Evolutionary conservation across 1,140 invertebrate species (phyloP), one percentile per base, ranked within the genome.

Genomic region (Macrotrachela quadricornifera): DNA sequence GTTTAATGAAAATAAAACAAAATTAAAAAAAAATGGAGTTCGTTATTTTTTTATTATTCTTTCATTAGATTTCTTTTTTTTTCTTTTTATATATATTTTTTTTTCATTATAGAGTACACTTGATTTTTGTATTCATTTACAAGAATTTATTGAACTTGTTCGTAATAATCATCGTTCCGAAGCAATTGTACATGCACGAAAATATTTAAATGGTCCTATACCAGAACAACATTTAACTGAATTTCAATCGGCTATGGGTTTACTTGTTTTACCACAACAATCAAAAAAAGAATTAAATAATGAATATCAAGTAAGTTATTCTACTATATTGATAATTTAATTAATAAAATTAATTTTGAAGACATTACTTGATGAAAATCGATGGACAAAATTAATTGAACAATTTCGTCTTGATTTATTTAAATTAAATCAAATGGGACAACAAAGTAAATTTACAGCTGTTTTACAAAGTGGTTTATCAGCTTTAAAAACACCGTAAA

Each of bases 1-100:
- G 91, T 94, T 90, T 65, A 81, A 86, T 62, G 91, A 96, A 62
- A 95, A 97, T 72, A 82, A 85, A 65, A 91, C 86, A 4, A 95
- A 94, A 65, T 74, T 95, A 46, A 74, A 87, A 44, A 94, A 92
- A 72, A 76, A 91, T 50, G 83, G 85, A 58, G 67, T 68, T 57
- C 57, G 41, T 46, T 10, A 30, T 30, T 4, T 30, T 30, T 30
- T 8, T 30, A 4, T 4, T 49, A 14, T 14, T 61, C 83, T 81
- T 17, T 47, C 61, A 44, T 60, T 56, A 49, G 3, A 52, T 30
- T 30, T 30, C 21, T 30, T 30, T 30, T 30, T 30, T 30, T 30
- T 47, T 63, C n/a, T n/a, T n/a, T n/a, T n/a, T n/a, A n/a, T n/a
- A n/a, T n/a, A n/a, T n/a, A n/a, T n/a, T n/a, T n/a, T n/a, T n/a